Evolutionary conservation across 2,888 invertebrate genomes (phyloP), one percentile per base, ranked within the genome.

Genomic region (Clanis bilineata): DNA sequence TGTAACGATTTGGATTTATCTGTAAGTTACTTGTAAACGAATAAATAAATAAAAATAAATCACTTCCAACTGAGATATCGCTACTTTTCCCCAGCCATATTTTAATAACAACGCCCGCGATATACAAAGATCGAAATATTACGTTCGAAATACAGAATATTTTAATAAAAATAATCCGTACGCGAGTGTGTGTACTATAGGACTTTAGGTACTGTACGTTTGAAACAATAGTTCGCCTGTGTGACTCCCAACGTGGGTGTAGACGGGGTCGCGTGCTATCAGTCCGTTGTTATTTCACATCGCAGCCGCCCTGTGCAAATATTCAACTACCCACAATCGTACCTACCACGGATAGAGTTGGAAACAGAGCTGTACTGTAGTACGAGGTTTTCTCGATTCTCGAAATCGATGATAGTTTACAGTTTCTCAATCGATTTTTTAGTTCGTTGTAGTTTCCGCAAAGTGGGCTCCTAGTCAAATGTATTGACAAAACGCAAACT

Each of bases 211-310:
- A 36, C 18, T 41, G 38, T 28, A 58, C 51, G 51, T 32, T 51
- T 51, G 39, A 58, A 58, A 58, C 39, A 58, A 58, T 58, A 58
- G 58, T 58, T 47, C 51, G 51, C 28, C 32, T 51, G 32, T 51
- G 32, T 51, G 51, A 18, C 32, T 32, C 44, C 44, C 44, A 44
- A 22, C 23, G 32, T 51, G 51, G 28, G 51, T 25, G 38, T 56
- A 55, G 59, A 44, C 56, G 64, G 72, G 76, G 76, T 76, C 73
- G 76, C 71, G 78, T 75, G 78, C 68, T 88, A 89, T 89, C 89
- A 79, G 71, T 60, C 63, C 70, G 67, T 72, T 89, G 88, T 89
- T 89, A 83, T 88, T 89, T 83, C 89, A 89, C 80, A 77, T 81
- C 74, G 78, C 79, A 72, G 70, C 70, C 70, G 70, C 51, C 51